Percentiles rank a stretch among this genome's conserved stretches.
phyloP scores from a whole-genome alignment of 2,797 vertebrate species.

The Poliocrania exsul region DNA sequence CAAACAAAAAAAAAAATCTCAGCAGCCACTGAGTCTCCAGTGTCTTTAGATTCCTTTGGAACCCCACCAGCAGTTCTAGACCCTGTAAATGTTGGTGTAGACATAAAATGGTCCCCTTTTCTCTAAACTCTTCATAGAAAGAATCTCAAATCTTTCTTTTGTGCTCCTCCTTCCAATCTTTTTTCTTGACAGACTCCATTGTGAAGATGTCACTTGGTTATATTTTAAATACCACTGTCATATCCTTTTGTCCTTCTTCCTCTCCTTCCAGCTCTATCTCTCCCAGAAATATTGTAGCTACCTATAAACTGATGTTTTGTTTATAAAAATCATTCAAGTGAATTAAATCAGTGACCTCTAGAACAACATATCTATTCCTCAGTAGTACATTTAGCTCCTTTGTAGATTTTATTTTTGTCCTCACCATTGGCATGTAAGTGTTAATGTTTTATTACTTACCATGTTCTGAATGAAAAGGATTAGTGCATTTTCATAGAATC shows the following conservation, averaged over 20 bases:
- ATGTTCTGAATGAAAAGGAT: not conserved
- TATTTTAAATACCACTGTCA: not conserved
- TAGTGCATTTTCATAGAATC: not conserved
- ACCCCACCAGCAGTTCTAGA: not conserved
- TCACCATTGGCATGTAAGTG: not conserved
- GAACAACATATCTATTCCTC: not conserved
- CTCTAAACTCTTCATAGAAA: not conserved
- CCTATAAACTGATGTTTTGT: not conserved
- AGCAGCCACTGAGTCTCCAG: not conserved
- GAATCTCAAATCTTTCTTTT: not conserved
- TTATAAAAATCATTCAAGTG: not conserved
- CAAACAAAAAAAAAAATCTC: not conserved
- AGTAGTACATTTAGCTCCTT: not conserved
- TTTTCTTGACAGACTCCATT: not conserved
- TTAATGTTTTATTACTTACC: not conserved
- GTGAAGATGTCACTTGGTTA: not conserved
- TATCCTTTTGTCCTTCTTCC: not conserved
- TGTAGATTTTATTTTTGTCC: not conserved
- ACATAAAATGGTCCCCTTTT: not conserved
- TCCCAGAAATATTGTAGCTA: not conserved
- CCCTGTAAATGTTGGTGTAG: not conserved
- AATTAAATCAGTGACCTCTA: not conserved
- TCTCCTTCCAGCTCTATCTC: not conserved
- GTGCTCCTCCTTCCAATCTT: not conserved
- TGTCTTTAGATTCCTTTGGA: not conserved